Percentiles rank a stretch among this genome's conserved stretches.
Evolutionary conservation across 2,888 invertebrate species (phyloP).

Genomic region (Fragum sueziense): DNA sequence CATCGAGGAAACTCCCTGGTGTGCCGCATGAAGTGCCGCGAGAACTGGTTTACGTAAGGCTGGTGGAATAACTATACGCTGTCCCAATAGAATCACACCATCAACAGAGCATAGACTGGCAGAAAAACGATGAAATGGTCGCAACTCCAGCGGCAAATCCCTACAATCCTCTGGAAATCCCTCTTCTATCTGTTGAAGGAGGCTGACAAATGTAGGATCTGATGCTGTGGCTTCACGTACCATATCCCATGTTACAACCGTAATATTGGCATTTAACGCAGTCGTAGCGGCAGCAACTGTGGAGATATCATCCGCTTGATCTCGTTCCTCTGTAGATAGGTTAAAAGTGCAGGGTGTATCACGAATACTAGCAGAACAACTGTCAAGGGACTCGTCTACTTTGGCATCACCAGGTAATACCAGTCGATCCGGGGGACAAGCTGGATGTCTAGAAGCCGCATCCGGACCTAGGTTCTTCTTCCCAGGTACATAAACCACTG

Average conservation of each 20-base stretch:
- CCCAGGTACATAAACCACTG: constrained; percentile 43
- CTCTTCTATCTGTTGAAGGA: too few species aligned
- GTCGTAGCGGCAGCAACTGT: too few species aligned
- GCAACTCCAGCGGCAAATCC: constrained; percentile 28
- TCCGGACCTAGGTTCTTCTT: constrained; percentile 34
- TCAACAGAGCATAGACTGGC: constrained; percentile 48
- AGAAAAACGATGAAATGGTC: constrained; percentile 32
- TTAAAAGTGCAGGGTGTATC: too few species aligned
- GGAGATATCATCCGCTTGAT: constrained; percentile 26
- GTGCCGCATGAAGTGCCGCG: constrained; percentile 51
- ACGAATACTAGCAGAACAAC: too few species aligned
- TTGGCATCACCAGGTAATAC: constrained; percentile 29
- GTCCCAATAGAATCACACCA: constrained; percentile 50
- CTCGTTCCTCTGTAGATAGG: constrained; percentile 8
- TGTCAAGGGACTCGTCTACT: too few species aligned
- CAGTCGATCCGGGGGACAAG: constrained; percentile 33
- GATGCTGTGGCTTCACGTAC: constrained; percentile 45
- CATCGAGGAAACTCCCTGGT: constrained; percentile 53
- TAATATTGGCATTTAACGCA: too few species aligned
- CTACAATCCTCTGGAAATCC: constrained; percentile 42
- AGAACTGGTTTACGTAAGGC: constrained; percentile 39
- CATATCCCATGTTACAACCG: constrained; percentile 49
- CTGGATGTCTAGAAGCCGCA: constrained; percentile 43
- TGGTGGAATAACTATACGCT: constrained; percentile 47
- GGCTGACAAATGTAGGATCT: constrained; percentile 25